Conservation (phyloP, 2,888 invertebrate species). For the Odontomyia ornata region DNA sequence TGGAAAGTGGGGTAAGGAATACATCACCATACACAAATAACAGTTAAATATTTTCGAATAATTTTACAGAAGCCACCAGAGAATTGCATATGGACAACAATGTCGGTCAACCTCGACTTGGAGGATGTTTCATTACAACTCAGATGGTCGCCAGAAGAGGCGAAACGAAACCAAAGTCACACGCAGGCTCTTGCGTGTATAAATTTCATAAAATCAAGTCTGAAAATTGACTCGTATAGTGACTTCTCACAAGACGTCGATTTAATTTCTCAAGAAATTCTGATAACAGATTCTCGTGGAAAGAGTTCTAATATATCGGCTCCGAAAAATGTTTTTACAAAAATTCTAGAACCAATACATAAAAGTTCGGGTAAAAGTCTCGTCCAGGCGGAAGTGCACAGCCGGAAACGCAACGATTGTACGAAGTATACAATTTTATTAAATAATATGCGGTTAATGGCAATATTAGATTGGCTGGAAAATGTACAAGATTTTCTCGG, state of each 20-base stretch:
- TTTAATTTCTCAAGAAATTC: constrained; percentile 82
- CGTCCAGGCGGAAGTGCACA: constrained; percentile 80
- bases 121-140: constrained; percentile 81
- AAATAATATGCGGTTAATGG: constrained; percentile 94
- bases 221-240: constrained; percentile 86
- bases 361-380: constrained; percentile 64
- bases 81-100: constrained; percentile 75
- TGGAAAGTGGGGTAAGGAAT: constrained; percentile 52
- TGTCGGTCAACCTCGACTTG: constrained; percentile 83
- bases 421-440: constrained; percentile 87
- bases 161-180: constrained; percentile 43
- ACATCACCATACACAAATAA: background rate
- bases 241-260: constrained; percentile 92
- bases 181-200: constrained; percentile 77
- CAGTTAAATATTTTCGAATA: constrained; percentile 12
- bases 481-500: constrained; percentile 81
- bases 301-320: constrained; percentile 42
- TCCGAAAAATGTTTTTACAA: constrained; percentile 83
- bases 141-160: constrained; percentile 57
- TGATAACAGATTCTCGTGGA: constrained; percentile 59
- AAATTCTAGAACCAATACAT: constrained; percentile 83
- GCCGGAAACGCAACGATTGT: constrained; percentile 73
- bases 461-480: constrained; percentile 94
- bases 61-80: constrained; percentile 52
- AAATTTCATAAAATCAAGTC: constrained; percentile 89